These are phyloP conservation scores for Oxycera nigricornis DNA, from an alignment of 2,888 invertebrate genomes.

Conservation along the genomic window DNA sequence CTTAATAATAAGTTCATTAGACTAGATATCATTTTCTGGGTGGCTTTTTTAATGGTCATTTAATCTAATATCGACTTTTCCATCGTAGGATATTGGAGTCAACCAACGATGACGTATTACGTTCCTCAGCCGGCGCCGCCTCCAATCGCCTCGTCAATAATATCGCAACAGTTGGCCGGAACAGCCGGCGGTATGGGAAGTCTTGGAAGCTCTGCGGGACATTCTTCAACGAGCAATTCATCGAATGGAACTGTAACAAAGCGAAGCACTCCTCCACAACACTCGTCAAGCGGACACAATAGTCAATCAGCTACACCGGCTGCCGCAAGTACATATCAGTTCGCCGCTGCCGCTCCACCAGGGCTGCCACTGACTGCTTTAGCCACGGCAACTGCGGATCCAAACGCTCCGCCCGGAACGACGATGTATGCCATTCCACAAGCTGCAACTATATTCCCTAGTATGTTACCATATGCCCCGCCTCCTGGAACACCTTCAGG, in stretches of 20 bases:
- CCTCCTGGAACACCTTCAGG: conserved; percentile 50
- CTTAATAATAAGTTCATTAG: too few species aligned
- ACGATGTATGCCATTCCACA: conserved; percentile 61
- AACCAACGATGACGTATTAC: conserved; percentile 60
- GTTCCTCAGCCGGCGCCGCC: conserved; percentile 59
- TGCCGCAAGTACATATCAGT: conserved; percentile 49
- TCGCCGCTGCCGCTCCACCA: conserved; percentile 49
- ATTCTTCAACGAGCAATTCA: conserved; percentile 6
- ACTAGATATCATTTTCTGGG: background rate
- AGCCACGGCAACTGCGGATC: conserved; percentile 49
- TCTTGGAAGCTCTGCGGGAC: conserved; percentile 45
- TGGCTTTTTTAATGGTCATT: background rate
- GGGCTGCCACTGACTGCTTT: conserved; percentile 50
- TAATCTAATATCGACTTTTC: background rate
- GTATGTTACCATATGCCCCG: conserved; percentile 58
- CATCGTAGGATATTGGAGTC: conserved; percentile 56
- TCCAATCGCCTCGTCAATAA: conserved; percentile 47
- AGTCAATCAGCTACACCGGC: conserved; percentile 50
- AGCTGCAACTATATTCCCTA: conserved; percentile 58
- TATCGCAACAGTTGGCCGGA: conserved; percentile 47
- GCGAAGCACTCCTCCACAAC: conserved; percentile 55
- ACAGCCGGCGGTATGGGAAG: conserved; percentile 51
- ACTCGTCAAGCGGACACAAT: conserved; percentile 42
- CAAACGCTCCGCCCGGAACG: conserved; percentile 54
- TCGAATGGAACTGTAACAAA: conserved; percentile 53